phyloP scores from a whole-genome alignment of 2,888 invertebrate genomes.

The Apodemia duryi region DNA sequence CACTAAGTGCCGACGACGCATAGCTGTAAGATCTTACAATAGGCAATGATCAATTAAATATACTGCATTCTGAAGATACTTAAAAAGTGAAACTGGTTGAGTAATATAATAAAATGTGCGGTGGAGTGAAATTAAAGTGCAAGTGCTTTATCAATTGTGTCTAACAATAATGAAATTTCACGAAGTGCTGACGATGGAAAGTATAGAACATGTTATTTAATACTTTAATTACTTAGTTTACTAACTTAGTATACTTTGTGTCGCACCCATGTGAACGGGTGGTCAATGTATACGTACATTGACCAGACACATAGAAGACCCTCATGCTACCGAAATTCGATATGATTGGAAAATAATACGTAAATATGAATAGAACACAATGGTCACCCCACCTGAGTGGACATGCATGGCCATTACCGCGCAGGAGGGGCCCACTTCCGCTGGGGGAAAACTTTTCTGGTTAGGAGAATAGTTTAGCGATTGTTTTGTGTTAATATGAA shows the following conservation, averaged over 20 bases:
- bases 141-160: no score
- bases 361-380: slow-evolving; percentile 25
- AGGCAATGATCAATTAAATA: no score
- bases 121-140: no score
- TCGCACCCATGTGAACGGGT: neutral
- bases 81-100: no score
- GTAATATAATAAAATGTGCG: no score
- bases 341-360: slow-evolving; percentile 21
- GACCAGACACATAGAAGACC: slow-evolving; percentile 12
- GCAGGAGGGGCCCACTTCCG: slow-evolving; percentile 53
- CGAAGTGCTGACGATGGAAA: no score
- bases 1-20: no score
- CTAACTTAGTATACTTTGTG: neutral
- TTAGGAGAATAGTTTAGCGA: neutral
- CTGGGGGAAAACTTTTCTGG: slow-evolving; percentile 30
- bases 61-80: no score
- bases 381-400: slow-evolving; percentile 34
- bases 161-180: no score
- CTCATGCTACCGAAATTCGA: slow-evolving; percentile 23
- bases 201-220: no score
- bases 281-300: neutral
- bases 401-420: slow-evolving; percentile 47
- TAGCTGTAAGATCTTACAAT: no score
- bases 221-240: no score
- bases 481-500: neutral